These are phyloP conservation scores for Brachionus plicatilis DNA, from an alignment of 1,140 invertebrate genomes.

Conservation along the genomic window DNA sequence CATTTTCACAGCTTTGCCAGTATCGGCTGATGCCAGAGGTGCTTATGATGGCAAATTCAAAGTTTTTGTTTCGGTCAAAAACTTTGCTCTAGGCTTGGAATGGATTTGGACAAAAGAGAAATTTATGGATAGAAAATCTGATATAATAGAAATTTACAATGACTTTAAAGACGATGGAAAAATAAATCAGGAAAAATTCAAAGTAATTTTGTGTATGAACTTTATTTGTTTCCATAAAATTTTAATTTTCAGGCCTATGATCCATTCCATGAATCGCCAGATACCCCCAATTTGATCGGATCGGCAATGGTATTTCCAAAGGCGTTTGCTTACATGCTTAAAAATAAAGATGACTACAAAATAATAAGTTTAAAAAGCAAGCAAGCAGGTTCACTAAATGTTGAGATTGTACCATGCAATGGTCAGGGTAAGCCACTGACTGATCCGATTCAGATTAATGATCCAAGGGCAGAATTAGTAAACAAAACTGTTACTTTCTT, in stretches of 20 bases:
- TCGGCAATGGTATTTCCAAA: conserved; percentile 61
- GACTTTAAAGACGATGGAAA: conserved; percentile 59
- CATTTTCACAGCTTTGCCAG: conserved; percentile 62
- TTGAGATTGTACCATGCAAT: conserved; percentile 58
- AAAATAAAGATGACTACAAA: conserved; percentile 58
- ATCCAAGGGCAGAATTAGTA: conserved; percentile 53
- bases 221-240: conserved; percentile 34
- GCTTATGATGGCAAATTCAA: conserved; percentile 42
- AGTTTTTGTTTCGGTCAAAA: conserved; percentile 60
- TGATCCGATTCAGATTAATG: conserved; percentile 59
- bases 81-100: conserved; percentile 59
- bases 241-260: conserved; percentile 58
- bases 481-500: conserved; percentile 57
- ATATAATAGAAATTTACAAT: conserved; percentile 65
- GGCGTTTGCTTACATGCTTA: conserved; percentile 57
- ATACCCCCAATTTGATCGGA: conserved; percentile 62
- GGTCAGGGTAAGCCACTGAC: conserved; percentile 55
- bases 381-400: conserved; percentile 60
- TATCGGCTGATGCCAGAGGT: conserved; percentile 59
- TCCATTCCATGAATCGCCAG: conserved; percentile 62
- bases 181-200: conserved; percentile 38
- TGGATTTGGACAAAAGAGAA: conserved; percentile 62
- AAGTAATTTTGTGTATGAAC: neutral
- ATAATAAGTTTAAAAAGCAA: conserved; percentile 59
- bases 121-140: conserved; percentile 61